Base-by-base conservation (phyloP, 1,140 invertebrate genomes). In the Platyura marginata region DNA sequence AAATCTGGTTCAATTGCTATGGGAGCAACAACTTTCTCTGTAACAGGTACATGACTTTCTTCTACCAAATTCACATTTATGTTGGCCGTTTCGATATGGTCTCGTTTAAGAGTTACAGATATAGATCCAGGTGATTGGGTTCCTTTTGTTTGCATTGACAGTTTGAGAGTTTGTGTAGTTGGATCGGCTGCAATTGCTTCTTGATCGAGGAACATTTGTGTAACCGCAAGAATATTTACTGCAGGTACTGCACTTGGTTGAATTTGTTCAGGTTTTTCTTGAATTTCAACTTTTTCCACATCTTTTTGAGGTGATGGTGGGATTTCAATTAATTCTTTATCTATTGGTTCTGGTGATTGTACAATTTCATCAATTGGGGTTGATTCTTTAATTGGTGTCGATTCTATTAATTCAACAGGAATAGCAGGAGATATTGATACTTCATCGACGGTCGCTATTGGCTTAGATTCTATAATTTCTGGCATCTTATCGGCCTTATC, bases 21-120 rank as follows among this genome's bases (percentile, higher is more conserved):
- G 6, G 16, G 10, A n/a, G 34, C 15, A 36, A n/a, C 15, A 36
- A 36, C 15, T 3, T 20, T 40, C 21, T 40, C 21, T 2, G 35
- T 37, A 3, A 50, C 44, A 1, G 47, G 40, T 29, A 51, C 40
- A n/a, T 23, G 32, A n/a, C 49, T 33, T 49, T 56, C 53, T 38
- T 62, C 56, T 0, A 51, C 55, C 11, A 56, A 55, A 4, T 56
- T 49, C 1, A 49, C 50, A 42, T 64, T 60, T 19, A 53, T 56
- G 34, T 54, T 60, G 5, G 54, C 52, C 3, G 55, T 23, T 23
- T 61, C 57, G 0, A 52, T 48, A 4, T 37, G 21, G 4, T 59
- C 55, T 3, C 57, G 52, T 22, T 59, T 45, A 10, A 61, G 47
- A 43, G 49, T 57, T 0, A 61, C 36, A n/a, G 56, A 45, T 38